Evolutionary conservation across 1,140 invertebrate species (phyloP), one percentile per base, ranked within the genome.

Genomic region (Drosophila kanapiae): DNA sequence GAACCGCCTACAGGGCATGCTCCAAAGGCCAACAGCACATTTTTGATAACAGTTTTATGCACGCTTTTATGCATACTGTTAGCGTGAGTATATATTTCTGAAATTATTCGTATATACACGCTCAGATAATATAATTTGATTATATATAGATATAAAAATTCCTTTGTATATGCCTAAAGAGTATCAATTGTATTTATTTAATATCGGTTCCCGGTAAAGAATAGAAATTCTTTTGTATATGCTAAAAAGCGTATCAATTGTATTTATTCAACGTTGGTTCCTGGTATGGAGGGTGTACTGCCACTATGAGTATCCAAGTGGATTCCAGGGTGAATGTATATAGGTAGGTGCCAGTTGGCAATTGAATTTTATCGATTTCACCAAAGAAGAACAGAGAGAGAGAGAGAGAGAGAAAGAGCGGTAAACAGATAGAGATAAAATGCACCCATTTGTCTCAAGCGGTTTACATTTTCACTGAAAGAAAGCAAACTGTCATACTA

Each of bases 341-440:
- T 48, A 45, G 33, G 29, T 43, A 35, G 67, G 48, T 51, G 67
- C 29, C 37, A 70, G 49, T 77, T 57, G 63, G 47, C 62, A 77
- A 77, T 77, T 77, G 40, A 77, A 77, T 77, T 77, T 56, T 43
- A 77, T 77, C 75, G 75, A 77, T 77, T 77, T 75, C 40, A 27
- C 31, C 48, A 4, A 42, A 13, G 56, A 42, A 61, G 56, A 61
- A 61, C 42, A 33, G 35, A 38, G 7, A 10, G 13, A 37, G 4
- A 13, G 29, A 42, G n/a, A 29, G 31, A 9, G 58, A 54, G 31
- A 37, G 9, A 33, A 5, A 47, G 14, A 38, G 13, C 29, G 10
- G n/a, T n/a, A 29, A 37, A 35, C 35, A 68, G 57, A 67, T 45
- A 42, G 42, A 33, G 51, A 56, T 27, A 13, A 23, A 37, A 23